Evolutionary conservation across 2,797 vertebrate species (phyloP), one percentile per base, ranked within the genome.

Genomic region (Liasis olivaceus): DNA sequence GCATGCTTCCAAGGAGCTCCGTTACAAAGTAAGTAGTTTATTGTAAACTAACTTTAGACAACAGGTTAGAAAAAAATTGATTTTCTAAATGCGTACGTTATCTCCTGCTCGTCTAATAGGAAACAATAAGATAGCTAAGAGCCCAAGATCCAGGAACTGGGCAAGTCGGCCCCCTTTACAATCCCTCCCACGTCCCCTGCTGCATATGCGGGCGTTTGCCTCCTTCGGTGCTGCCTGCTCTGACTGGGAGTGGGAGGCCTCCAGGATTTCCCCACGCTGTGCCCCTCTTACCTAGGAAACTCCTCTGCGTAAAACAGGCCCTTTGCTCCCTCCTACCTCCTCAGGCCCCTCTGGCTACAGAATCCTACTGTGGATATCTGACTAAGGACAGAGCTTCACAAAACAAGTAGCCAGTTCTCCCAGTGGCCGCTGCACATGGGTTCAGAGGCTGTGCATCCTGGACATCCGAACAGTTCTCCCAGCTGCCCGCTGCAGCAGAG

Each of bases 391-490:
- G 84, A 26, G 1, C 47, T 54, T n/a, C 51, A 1, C 26, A 56
- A 9, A 56, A 17, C 0, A 0, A 58, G 31, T 3, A 1, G 28
- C 2, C 26, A 15, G 26, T 26, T 1, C 5, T 56, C 13, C 84
- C 26, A 54, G 5, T 60, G 59, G 5, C 20, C 17, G 5, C 2
- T 1, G 28, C 63, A 2, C 26, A 14, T 2, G 14, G 1, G 31
- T 20, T 0, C 17, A 11, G 69, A 17, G 31, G 17, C 0, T 0
- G n/a, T 17, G 66, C 2, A 4, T 4, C 5, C n/a, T 15, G 66
- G 66, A 13, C 0, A 3, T 28, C 28, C 26, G 6, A 47, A 42
- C 42, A 17, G 36, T 36, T 36, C 36, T 12, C 22, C 36, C 3
- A 8, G 22, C 8, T 47, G 77, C 36, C 42, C 84, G 0, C 9